A percentile compares a stretch with the other conserved stretches of the same genome.
These are phyloP conservation scores for Dendroctonus valens DNA, from an alignment of 1,140 invertebrate species.

Conservation along the genomic window DNA sequence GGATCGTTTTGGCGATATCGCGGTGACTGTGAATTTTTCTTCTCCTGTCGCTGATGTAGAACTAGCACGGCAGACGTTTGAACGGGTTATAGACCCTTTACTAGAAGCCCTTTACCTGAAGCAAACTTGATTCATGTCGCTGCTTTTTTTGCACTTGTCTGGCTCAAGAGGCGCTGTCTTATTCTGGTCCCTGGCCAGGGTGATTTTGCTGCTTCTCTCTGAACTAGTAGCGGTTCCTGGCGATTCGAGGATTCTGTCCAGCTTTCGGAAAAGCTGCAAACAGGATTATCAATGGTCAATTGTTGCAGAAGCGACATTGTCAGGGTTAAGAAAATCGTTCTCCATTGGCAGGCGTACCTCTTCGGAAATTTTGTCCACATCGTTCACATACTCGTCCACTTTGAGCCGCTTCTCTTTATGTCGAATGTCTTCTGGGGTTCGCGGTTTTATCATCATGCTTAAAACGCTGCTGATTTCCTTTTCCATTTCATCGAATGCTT, in stretches of 20 bases:
- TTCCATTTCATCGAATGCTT: constrained; percentile 44
- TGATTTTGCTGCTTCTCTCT: constrained; percentile 7
- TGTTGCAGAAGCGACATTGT: too few relatives aligned
- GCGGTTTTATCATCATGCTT: constrained; percentile 28
- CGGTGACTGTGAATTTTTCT: constrained; percentile 25
- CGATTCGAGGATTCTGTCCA: constrained; percentile 33
- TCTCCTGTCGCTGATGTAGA: constrained; percentile 23
- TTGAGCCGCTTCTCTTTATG: constrained; percentile 7
- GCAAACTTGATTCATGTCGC: constrained; percentile 24
- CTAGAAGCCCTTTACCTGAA: constrained; percentile 18
- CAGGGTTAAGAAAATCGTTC: neutral
- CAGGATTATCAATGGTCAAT: too few relatives aligned
- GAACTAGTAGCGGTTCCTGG: constrained; percentile 7
- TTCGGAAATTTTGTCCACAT: constrained; percentile 23
- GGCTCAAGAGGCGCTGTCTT: neutral
- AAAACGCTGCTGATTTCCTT: constrained; percentile 43
- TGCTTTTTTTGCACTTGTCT: constrained; percentile 3
- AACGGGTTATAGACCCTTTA: neutral
- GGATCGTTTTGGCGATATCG: constrained; percentile 23
- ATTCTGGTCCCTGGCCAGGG: neutral
- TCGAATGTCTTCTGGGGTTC: neutral
- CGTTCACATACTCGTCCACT: constrained; percentile 13
- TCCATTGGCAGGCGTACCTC: too few relatives aligned
- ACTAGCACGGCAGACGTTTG: constrained; percentile 4
- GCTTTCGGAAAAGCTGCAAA: constrained; percentile 26